Evolutionary conservation across 2,888 invertebrate species (phyloP).

Genomic region (Herminia tarsipennalis): DNA sequence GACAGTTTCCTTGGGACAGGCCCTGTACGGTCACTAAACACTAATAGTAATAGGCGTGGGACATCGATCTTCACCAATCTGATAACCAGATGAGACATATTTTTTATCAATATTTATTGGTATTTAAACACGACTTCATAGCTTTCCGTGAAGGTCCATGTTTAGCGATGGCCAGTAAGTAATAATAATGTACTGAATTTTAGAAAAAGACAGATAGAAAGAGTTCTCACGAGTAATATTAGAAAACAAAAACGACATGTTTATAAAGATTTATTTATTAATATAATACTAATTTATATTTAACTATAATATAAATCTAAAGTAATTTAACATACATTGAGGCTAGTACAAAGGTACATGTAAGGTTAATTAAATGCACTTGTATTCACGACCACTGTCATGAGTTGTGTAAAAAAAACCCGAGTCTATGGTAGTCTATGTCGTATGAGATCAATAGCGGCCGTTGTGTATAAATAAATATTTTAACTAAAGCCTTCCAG

Average conservation of each 20-base stretch:
- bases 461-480: constrained; percentile 51
- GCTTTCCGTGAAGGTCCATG: too few species aligned
- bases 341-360: constrained; percentile 24
- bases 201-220: too few species aligned
- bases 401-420: not conserved
- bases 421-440: constrained; percentile 26
- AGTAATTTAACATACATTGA: constrained; percentile 33
- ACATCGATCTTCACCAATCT: too few species aligned
- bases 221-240: not conserved
- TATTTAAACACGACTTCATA: too few species aligned
- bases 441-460: constrained; percentile 68
- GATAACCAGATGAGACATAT: too few species aligned
- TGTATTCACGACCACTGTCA: not conserved
- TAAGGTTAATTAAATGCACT: constrained; percentile 28
- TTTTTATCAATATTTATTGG: too few species aligned
- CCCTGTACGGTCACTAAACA: too few species aligned
- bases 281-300: constrained; percentile 26
- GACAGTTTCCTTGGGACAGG: too few species aligned
- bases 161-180: too few species aligned
- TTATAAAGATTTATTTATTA: constrained; percentile 20
- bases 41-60: too few species aligned
- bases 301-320: constrained; percentile 36
- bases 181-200: too few species aligned
- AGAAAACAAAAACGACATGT: not conserved
- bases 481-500: constrained; percentile 32